Evolutionary conservation across 2,113 vertebrate genomes (phyloP).

Genomic region (Callocephalon fimbriatum): DNA sequence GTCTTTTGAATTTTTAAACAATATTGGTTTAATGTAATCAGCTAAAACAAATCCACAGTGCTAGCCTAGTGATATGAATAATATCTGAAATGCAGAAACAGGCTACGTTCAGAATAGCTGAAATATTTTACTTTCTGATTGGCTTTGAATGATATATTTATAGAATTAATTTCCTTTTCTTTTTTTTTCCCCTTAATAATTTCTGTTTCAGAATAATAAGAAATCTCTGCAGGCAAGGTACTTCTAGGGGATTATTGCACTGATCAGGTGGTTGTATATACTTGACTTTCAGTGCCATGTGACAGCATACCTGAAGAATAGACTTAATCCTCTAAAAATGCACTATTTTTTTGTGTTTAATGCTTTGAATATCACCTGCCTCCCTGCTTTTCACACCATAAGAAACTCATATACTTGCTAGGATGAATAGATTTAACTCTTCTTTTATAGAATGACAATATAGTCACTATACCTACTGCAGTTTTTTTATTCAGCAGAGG

Average conservation of each 20-base stretch:
- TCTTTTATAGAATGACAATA: neutral
- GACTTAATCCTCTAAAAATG: conserved; percentile 41
- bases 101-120: neutral
- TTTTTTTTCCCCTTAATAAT: neutral
- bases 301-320: conserved; percentile 5
- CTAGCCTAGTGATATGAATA: neutral
- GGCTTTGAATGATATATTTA: neutral
- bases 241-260: conserved; percentile 34
- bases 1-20: neutral
- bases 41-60: neutral
- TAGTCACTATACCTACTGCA: neutral
- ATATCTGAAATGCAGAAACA: neutral
- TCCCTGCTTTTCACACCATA: neutral
- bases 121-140: neutral
- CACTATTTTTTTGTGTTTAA: neutral
- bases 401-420: neutral
- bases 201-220: conserved; percentile 1
- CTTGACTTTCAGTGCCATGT: conserved; percentile 40
- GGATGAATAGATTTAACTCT: neutral
- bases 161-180: neutral
- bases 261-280: neutral
- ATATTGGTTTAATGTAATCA: neutral
- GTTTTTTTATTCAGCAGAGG: neutral
- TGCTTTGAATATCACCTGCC: neutral
- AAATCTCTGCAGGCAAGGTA: neutral